A percentile compares a stretch with the other conserved stretches of the same genome.
These are phyloP conservation scores for Thymallus thymallus DNA, from an alignment of 2,113 vertebrate species.

Conservation along the genomic window DNA sequence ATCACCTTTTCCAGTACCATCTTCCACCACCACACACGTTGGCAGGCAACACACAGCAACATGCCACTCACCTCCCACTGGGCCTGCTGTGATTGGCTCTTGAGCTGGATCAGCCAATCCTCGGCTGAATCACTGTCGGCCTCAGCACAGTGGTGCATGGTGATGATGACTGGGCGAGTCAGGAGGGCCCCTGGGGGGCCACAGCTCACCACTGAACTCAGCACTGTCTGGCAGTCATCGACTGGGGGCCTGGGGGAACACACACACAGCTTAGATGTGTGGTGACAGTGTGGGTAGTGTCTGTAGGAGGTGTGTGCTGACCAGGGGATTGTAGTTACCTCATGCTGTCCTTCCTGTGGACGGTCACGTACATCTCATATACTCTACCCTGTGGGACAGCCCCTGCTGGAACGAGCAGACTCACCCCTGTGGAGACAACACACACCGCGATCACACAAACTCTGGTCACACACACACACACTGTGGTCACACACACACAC, in stretches of 20 bases:
- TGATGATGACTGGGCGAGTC: constrained; percentile 89
- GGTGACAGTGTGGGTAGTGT: constrained; percentile 25
- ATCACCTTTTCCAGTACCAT: background rate
- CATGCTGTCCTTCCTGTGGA: constrained; percentile 96
- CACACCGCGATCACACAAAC: no score
- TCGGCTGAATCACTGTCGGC: constrained; percentile 68
- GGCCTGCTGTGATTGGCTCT: constrained; percentile 83
- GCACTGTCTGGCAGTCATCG: constrained; percentile 89
- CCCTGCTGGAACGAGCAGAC: constrained; percentile 93
- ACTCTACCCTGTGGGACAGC: constrained; percentile 95
- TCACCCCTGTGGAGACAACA: constrained; percentile 80
- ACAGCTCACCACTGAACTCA: constrained; percentile 94
- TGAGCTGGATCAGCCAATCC: constrained; percentile 96
- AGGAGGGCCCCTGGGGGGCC: constrained; percentile 89
- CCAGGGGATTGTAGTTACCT: constrained; percentile 75
- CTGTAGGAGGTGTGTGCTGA: constrained; percentile 6
- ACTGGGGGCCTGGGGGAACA: constrained; percentile 79
- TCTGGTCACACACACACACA: constrained; percentile 37
- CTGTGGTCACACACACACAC: constrained; percentile 62
- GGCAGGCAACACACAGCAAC: background rate
- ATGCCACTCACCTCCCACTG: constrained; percentile 90
- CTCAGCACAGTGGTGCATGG: constrained; percentile 93
- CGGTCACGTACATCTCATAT: constrained; percentile 98
- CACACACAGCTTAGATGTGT: constrained; percentile 11
- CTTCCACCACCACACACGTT: background rate